A percentile compares a stretch with the other conserved stretches of the same genome.
phyloP scores from a whole-genome alignment of 2,113 vertebrate species.

The Echinops telfairi region DNA sequence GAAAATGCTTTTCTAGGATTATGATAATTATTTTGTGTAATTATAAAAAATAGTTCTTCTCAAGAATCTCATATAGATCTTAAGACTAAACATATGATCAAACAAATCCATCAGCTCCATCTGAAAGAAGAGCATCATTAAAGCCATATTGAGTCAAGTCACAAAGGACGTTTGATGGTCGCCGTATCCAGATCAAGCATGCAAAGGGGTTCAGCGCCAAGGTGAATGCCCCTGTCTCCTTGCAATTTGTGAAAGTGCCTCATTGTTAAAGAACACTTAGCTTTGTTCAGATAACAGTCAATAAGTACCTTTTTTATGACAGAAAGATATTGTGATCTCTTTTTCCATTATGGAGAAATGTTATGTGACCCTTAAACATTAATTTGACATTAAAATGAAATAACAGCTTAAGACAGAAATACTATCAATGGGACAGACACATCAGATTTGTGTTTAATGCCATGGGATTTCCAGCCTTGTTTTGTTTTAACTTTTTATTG shows the following conservation, averaged over 20 bases:
- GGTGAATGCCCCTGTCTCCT: neutral
- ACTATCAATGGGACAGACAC: neutral
- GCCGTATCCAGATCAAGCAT: neutral
- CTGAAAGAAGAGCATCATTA: neutral
- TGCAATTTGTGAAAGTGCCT: neutral
- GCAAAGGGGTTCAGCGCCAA: neutral
- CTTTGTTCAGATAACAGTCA: slow-evolving; percentile 34
- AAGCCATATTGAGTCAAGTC: neutral
- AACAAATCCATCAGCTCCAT: neutral
- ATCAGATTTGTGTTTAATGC: neutral
- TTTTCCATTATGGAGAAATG: neutral
- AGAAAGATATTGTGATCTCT: slow-evolving; percentile 36
- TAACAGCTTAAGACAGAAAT: neutral
- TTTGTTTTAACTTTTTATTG: too few species aligned
- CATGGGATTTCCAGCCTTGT: too few species aligned
- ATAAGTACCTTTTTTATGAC: slow-evolving; percentile 33
- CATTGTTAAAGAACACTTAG: slow-evolving; percentile 2
- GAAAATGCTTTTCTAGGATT: slow-evolving; percentile 18
- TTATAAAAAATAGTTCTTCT: slow-evolving; percentile 45
- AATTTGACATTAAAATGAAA: slow-evolving; percentile 35
- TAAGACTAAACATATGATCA: neutral
- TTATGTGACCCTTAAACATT: slow-evolving; percentile 13
- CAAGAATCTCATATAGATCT: neutral
- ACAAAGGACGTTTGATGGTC: neutral
- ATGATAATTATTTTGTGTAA: slow-evolving; percentile 23